Percentiles rank a stretch among this genome's conserved stretches.
phyloP scores from a whole-genome alignment of 2,888 invertebrate genomes.

The Petrolisthes cinctipes region DNA sequence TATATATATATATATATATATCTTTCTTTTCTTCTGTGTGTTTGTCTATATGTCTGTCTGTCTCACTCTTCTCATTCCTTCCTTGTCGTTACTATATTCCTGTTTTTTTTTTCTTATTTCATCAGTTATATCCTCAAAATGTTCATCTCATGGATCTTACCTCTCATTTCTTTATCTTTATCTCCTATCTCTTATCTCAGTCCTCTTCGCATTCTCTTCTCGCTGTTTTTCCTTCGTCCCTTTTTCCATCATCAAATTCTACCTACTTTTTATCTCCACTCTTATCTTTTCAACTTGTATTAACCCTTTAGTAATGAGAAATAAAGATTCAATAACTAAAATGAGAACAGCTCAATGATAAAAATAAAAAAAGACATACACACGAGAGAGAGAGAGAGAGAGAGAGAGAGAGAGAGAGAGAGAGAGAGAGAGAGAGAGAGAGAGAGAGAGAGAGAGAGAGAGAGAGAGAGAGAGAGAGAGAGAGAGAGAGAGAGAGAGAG shows the following conservation, averaged over 20 bases:
- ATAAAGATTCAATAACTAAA: too few relatives aligned
- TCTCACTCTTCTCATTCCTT: background rate
- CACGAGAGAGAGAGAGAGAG: too few relatives aligned
- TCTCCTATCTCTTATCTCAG: background rate
- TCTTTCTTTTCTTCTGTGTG: background rate
- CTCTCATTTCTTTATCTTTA: background rate
- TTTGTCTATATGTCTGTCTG: background rate
- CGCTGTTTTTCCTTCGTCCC: background rate
- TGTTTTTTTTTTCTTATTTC: background rate
- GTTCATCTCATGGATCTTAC: background rate
- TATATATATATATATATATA: background rate
- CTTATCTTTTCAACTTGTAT: too few relatives aligned
- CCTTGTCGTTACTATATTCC: background rate
- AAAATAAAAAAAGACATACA: too few relatives aligned
- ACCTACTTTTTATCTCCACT: background rate
- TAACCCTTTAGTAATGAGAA: too few relatives aligned
- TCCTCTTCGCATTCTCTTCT: background rate
- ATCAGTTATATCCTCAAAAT: background rate
- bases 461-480: too few relatives aligned
- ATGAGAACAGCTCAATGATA: too few relatives aligned
- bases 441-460: too few relatives aligned
- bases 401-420: too few relatives aligned
- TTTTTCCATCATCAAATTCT: background rate
- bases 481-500: too few relatives aligned
- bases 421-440: too few relatives aligned